These are phyloP conservation scores for Heliangelus exortis DNA, from an alignment of 2,797 vertebrate species.

Conservation along the genomic window DNA sequence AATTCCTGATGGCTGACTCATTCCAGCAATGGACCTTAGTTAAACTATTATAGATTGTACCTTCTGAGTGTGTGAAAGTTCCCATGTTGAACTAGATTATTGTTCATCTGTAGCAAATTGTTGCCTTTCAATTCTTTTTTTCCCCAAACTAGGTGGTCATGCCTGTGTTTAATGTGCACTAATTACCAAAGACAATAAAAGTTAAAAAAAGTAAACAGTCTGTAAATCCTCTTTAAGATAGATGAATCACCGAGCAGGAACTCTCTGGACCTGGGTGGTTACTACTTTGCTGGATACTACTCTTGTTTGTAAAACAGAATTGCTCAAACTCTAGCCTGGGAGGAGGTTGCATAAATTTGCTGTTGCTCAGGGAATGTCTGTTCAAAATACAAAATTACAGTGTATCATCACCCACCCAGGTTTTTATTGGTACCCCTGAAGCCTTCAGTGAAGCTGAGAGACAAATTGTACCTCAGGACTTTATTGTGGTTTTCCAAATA, in stretches of 20 bases:
- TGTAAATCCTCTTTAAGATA: constrained; percentile 43
- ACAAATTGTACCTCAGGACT: constrained; percentile 34
- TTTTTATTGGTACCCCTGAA: constrained; percentile 24
- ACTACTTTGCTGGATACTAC: constrained; percentile 9
- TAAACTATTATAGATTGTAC: neutral
- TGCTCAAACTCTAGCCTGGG: neutral
- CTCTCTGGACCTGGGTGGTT: constrained; percentile 56
- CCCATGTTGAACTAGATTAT: neutral
- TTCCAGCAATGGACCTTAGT: neutral
- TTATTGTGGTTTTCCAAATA: constrained; percentile 17
- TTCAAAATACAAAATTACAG: constrained; percentile 12
- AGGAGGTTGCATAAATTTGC: constrained; percentile 27
- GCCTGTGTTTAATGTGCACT: constrained; percentile 41
- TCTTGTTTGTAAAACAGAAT: constrained; percentile 27
- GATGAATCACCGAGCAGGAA: constrained; percentile 45
- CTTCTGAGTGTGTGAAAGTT: neutral
- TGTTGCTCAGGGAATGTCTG: constrained; percentile 12
- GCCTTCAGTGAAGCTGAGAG: constrained; percentile 11
- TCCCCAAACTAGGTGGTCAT: neutral
- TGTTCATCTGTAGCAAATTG: neutral
- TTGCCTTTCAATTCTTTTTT: neutral
- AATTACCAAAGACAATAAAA: constrained; percentile 64
- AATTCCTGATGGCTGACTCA: neutral
- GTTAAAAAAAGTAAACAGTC: constrained; percentile 46
- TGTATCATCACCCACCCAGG: neutral